Conservation (phyloP, 2,113 vertebrate species). For the Lepus americanus region DNA sequence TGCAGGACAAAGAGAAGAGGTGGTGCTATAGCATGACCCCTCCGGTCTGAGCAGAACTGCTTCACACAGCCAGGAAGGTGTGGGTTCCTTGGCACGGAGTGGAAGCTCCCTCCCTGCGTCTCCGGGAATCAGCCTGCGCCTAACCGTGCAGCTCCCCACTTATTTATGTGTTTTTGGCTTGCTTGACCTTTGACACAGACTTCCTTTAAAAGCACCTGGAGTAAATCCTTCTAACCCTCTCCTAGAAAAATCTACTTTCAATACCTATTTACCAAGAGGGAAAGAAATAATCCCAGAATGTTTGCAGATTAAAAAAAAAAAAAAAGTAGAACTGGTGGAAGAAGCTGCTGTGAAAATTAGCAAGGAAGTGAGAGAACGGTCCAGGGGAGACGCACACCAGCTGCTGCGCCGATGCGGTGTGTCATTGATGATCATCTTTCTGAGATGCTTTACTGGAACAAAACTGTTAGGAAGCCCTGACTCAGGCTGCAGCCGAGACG, state of each 20-base stretch:
- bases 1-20: conserved; percentile 14
- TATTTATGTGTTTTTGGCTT: neutral
- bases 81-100: neutral
- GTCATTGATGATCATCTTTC: neutral
- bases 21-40: neutral
- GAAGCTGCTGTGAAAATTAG: neutral
- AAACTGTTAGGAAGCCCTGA: neutral
- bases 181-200: conserved; percentile 12
- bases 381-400: neutral
- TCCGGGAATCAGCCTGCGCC: neutral
- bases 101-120: neutral
- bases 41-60: neutral
- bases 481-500: neutral
- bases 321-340: neutral
- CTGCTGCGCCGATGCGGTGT: neutral
- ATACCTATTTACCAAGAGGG: neutral
- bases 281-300: conserved; percentile 19
- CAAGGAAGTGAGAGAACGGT: neutral
- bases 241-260: neutral
- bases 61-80: neutral
- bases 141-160: neutral
- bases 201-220: conserved; percentile 38
- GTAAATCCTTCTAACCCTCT: neutral
- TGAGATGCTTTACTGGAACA: neutral
- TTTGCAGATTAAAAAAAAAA: neutral